Evolutionary conservation across 2,113 vertebrate species (phyloP), one percentile per base, ranked within the genome.

Genomic region (Epinephelus fuscoguttatus): DNA sequence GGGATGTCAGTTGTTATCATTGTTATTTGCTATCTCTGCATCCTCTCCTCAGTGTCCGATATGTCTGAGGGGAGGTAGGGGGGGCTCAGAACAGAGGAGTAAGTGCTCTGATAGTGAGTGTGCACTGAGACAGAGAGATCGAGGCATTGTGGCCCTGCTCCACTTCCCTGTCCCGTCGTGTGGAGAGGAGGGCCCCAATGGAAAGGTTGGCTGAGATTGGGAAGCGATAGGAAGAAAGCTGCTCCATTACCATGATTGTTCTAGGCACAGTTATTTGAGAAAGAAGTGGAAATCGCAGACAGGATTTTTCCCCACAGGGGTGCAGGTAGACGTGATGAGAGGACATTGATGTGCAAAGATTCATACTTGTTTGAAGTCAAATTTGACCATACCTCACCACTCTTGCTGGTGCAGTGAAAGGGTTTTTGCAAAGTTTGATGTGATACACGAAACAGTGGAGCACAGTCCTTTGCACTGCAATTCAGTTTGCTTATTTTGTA

Each of bases 241-340:
- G 53, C 62, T 42, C 17, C 27, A 74, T 67, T 81, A 63, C 19
- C 14, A 70, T 82, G 13, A 71, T 71, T 83, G 74, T 71, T 45
- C 52, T 37, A 21, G 19, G 14, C 27, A 66, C 12, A 57, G 27
- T 73, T 45, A 67, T 40, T 72, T 67, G 61, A 66, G 25, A 49
- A 63, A 64, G 40, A 71, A 80, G 49, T 70, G 25, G 49, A 76
- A 62, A 75, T 75, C 72, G 23, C 64, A 15, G 63, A 33, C 1
- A 4, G 25, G 23, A 69, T 52, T 55, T 45, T 52, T 40, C 33
- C 14, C 15, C 11, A 69, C 12, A 25, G 56, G 12, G 42, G 8
- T 15, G n/a, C 9, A 4, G 33, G 21, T 33, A 12, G 45, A 70
- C 8, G 7, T 62, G 30, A 61, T 42, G 27, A 59, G 70, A 50